A percentile compares a stretch with the other conserved stretches of the same genome.
Evolutionary conservation across 2,888 invertebrate species (phyloP).

Genomic region (Temnothorax unifasciatus): DNA sequence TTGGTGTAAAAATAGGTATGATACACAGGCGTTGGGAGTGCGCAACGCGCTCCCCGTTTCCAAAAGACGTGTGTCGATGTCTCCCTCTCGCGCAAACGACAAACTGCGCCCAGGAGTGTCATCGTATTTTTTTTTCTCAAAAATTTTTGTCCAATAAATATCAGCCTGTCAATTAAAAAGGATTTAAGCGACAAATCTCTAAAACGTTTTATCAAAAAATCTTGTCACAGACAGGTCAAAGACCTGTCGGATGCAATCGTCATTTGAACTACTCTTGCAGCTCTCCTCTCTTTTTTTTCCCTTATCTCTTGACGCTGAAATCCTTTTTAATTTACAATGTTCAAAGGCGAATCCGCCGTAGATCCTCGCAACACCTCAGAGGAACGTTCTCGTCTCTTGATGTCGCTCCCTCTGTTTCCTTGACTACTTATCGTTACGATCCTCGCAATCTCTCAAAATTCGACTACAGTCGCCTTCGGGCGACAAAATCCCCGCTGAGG

Average conservation of each 20-base stretch:
- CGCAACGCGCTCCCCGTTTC: slow-evolving; percentile 42
- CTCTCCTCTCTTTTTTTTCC: not conserved
- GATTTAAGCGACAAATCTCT: slow-evolving; percentile 9
- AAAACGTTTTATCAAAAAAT: not conserved
- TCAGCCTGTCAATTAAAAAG: slow-evolving; percentile 10
- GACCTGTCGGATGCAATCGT: not conserved
- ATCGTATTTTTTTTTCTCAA: not conserved
- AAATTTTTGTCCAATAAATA: slow-evolving; percentile 7
- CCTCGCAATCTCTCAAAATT: slow-evolving; percentile 25
- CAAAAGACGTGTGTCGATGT: slow-evolving; percentile 53
- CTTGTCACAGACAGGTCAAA: not conserved
- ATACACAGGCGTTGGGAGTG: slow-evolving; percentile 65
- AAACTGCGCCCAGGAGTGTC: slow-evolving; percentile 17
- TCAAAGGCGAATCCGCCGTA: slow-evolving; percentile 3
- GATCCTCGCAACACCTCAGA: not conserved
- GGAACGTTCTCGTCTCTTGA: not conserved
- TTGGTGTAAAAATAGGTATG: slow-evolving; percentile 85
- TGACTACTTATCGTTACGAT: not conserved
- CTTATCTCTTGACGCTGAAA: not conserved
- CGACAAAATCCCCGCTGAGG: slow-evolving; percentile 32
- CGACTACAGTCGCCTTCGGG: slow-evolving; percentile 4
- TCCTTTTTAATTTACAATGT: slow-evolving; percentile 46
- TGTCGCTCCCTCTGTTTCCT: slow-evolving; percentile 3
- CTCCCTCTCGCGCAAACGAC: slow-evolving; percentile 13
- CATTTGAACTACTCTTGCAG: not conserved